Percentiles rank a stretch among this genome's conserved stretches.
phyloP scores from a whole-genome alignment of 2,113 vertebrate genomes.

The Turnix velox region DNA sequence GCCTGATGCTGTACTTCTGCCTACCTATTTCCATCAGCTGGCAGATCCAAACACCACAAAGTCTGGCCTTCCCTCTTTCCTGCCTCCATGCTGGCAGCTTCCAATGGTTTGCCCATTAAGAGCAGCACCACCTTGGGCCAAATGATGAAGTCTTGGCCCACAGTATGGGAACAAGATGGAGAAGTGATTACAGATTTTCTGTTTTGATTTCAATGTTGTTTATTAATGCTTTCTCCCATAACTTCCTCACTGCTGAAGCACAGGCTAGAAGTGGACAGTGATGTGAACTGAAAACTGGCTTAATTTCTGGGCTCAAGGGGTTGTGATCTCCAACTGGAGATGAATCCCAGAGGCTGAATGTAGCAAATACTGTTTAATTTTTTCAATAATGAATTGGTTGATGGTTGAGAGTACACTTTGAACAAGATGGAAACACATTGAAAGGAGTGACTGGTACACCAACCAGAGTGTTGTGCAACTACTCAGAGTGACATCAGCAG shows the following conservation, averaged over 20 bases:
- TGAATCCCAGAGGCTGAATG: neutral
- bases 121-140: rapidly evolving
- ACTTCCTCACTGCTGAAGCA: neutral
- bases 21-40: neutral
- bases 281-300: neutral
- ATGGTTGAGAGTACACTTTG: neutral
- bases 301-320: neutral
- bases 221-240: neutral
- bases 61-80: neutral
- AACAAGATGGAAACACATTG: neutral
- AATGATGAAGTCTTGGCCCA: neutral
- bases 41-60: neutral
- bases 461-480: neutral
- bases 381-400: neutral
- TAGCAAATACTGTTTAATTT: neutral
- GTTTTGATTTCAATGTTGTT: neutral
- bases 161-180: neutral
- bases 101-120: neutral
- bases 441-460: neutral
- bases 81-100: neutral
- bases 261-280: neutral
- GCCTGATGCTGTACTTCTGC: neutral
- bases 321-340: neutral
- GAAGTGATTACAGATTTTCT: neutral
- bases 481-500: neutral